Evolutionary conservation across 2,888 invertebrate species (phyloP), one percentile per base, ranked within the genome.

Genomic region (Lasioglossum morio): DNA sequence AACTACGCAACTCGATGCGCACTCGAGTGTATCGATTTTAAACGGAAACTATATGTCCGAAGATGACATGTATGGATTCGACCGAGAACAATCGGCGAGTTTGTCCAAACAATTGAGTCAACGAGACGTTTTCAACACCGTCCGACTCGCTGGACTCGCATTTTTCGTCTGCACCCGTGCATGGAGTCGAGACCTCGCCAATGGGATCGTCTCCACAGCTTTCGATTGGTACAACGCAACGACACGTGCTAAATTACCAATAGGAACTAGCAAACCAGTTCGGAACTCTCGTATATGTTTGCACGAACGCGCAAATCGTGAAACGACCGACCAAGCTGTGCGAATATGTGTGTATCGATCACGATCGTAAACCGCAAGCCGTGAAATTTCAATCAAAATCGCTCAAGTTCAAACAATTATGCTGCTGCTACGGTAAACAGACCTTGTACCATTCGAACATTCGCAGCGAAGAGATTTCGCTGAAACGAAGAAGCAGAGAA

Each of bases 1-100:
- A 66, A 66, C 66, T 66, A 66, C 66, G 66, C 66, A 37, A 34
- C 66, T 66, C 34, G 66, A 37, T 66, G 34, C 66, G 66, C 66
- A 66, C 34, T 37, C 23, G 66, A 40, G 40, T 57, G 53, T 34
- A 60, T 46, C 40, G 70, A 72, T 46, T 27, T 48, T 46, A 30
- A 27, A 46, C 23, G 34, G 34, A 34, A 66, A 34, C 19, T 66
- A 34, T 37, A 66, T 19, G 66, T 66, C 34, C 34, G 10, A 57
- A 10, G 57, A 57, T 10, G 66, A 66, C 34, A 66, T 37, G 66
- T 66, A 66, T 23, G 66, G 66, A 34, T 34, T 34, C 66, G 34
- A 66, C 66, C 19, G 34, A 66, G 66, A 66, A 37, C 34, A 66
- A 66, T 37, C 66, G 34, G 37, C 34, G 34, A 66, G 34, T 37